Base-by-base conservation (phyloP, 2,113 vertebrate species). In the Mugil cephalus region DNA sequence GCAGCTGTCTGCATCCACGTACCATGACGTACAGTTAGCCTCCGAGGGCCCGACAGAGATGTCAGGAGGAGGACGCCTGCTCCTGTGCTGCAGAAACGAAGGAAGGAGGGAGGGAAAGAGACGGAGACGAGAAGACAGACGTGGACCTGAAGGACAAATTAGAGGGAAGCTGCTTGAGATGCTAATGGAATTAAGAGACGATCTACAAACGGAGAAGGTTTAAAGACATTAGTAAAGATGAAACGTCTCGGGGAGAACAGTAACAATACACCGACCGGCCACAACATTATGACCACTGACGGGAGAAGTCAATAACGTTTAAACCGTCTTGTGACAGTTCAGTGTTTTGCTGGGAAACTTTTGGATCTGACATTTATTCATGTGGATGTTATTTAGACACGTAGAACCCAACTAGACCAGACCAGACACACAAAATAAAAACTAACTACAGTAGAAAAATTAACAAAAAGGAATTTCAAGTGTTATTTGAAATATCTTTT, bases 1-100 rank as follows among this genome's bases (percentile, higher is more conserved):
- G 66, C 83, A 74, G 74, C 77, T 78, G 82, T 79, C 69, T 71
- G n/a, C 60, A 39, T 65, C 30, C 43, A 12, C 6, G 4, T 10
- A 18, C 38, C 19, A n/a, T 34, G 38, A 55, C 47, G 8, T 10
- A 17, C 19, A 69, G 70, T 60, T 7, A 9, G 54, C 47, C 59
- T 68, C 47, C 8, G 6, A 54, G 74, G 64, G 14, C 53, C 67
- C 13, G 8, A 61, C 43, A 78, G 71, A 69, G 12, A 61, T 18
- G 35, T 55, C 38, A 69, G 72, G 56, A 46, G 8, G 40, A 10
- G 14, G 21, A 11, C 10, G 6, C 15, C 19, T 71, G 46, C 52
- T 60, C 35, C 19, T 21, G 35, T 50, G 12, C 13, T 24, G 62
- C 21, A 18, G 39, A 50, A 48, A 14, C 58, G 0, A 30, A 3